These are phyloP conservation scores for Meiosimyza platycephala DNA, from an alignment of 2,888 invertebrate species.

Conservation along the genomic window DNA sequence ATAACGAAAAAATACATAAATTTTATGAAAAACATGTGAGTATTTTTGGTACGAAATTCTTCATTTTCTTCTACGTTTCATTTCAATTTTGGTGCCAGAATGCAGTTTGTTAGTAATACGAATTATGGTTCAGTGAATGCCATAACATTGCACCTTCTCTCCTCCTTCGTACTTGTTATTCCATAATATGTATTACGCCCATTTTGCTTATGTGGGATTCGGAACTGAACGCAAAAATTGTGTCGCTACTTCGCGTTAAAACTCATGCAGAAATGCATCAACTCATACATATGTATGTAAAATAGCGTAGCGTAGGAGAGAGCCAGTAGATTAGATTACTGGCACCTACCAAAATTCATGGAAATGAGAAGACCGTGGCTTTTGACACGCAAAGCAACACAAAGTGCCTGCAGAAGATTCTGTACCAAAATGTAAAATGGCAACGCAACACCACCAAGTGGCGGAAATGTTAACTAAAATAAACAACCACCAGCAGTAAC, in stretches of 20 bases:
- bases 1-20: conserved; percentile 18
- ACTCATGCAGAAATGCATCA: background rate
- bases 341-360: background rate
- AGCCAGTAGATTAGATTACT: too few species aligned
- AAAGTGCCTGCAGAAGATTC: conserved; percentile 12
- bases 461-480: conserved; percentile 14
- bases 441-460: conserved; percentile 13
- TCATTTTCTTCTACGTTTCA: background rate
- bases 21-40: conserved; percentile 30
- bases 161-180: background rate
- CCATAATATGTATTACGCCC: background rate
- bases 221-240: background rate
- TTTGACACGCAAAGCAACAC: background rate
- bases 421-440: conserved; percentile 3
- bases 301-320: too few species aligned
- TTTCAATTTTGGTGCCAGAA: background rate
- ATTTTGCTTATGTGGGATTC: too few species aligned
- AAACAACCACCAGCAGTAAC: background rate
- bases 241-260: background rate
- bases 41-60: conserved; percentile 3
- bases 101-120: conserved; percentile 21
- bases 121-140: conserved; percentile 25
- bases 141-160: background rate
- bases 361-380: background rate
- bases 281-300: too few species aligned